Percentiles rank a stretch among this genome's conserved stretches.
phyloP scores from a whole-genome alignment of 2,888 invertebrate genomes.

The Neocrepidodera transversa region DNA sequence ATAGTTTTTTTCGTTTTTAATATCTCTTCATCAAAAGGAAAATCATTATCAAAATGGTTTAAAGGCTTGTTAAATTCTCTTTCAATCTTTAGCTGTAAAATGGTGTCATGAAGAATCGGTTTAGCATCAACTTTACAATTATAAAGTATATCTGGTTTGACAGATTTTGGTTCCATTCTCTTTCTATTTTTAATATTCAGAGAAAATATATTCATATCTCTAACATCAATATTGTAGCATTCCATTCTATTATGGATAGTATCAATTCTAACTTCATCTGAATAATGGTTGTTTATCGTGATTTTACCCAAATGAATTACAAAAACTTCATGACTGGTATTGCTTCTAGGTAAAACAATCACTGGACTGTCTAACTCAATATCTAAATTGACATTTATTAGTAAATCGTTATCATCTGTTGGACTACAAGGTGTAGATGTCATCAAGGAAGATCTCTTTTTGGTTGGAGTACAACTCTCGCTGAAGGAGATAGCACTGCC shows the following conservation, averaged over 20 bases:
- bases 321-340: slow-evolving; percentile 81
- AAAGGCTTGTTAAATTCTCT: slow-evolving; percentile 49
- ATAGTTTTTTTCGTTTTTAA: slow-evolving; percentile 47
- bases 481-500: slow-evolving; percentile 56
- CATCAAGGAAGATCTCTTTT: slow-evolving; percentile 57
- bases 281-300: slow-evolving; percentile 62
- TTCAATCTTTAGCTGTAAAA: slow-evolving; percentile 70
- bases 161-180: slow-evolving; percentile 50
- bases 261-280: slow-evolving; percentile 37
- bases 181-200: slow-evolving; percentile 67
- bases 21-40: slow-evolving; percentile 8
- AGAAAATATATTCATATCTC: slow-evolving; percentile 89
- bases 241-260: slow-evolving; percentile 52
- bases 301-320: slow-evolving; percentile 94
- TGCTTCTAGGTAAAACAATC: slow-evolving; percentile 82
- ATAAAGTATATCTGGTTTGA: slow-evolving; percentile 70
- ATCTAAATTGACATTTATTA: slow-evolving; percentile 67
- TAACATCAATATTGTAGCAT: slow-evolving; percentile 73
- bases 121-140: slow-evolving; percentile 76
- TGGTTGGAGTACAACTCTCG: slow-evolving; percentile 61
- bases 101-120: slow-evolving; percentile 89
- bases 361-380: slow-evolving; percentile 90
- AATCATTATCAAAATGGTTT: slow-evolving; percentile 4
- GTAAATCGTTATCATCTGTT: slow-evolving; percentile 52
- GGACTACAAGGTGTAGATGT: slow-evolving; percentile 60